Percentiles rank a stretch among this genome's conserved stretches.
phyloP scores from a whole-genome alignment of 2,888 invertebrate genomes.

The Hydropsyche betteni region DNA sequence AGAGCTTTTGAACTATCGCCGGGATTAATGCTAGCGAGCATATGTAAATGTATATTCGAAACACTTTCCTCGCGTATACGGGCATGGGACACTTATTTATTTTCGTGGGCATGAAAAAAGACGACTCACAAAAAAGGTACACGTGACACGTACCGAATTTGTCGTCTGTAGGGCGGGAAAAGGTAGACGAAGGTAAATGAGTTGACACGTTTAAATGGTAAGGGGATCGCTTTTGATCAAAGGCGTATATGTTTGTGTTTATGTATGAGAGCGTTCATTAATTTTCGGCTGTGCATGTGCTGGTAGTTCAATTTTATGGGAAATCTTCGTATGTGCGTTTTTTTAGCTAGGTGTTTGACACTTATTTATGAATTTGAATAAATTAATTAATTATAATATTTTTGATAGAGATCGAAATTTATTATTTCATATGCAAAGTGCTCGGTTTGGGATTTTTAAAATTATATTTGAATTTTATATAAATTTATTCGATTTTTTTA shows the following conservation, averaged over 20 bases:
- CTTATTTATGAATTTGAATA: no score
- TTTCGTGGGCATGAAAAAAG: constrained; percentile 21
- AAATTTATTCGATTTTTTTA: no score
- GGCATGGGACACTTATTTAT: background rate
- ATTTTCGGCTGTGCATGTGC: no score
- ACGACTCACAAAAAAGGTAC: constrained; percentile 12
- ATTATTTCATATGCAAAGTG: no score
- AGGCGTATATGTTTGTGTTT: background rate
- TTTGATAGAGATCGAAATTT: no score
- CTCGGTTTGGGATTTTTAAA: no score
- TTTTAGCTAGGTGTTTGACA: no score
- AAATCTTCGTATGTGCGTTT: no score
- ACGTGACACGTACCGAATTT: constrained; percentile 38
- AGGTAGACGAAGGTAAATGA: constrained; percentile 48
- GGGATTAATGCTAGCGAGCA: constrained; percentile 21
- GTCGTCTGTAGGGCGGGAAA: constrained; percentile 46
- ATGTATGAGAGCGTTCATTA: no score
- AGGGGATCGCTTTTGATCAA: constrained; percentile 38
- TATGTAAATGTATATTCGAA: constrained; percentile 9
- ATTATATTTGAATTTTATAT: no score
- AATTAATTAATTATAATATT: no score
- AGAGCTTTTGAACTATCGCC: constrained; percentile 21
- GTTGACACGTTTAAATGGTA: constrained; percentile 39
- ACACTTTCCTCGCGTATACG: constrained; percentile 35
- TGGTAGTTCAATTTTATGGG: no score